Evolutionary conservation across 2,797 vertebrate species (phyloP).

Genomic region (Anguilla pacifica): DNA sequence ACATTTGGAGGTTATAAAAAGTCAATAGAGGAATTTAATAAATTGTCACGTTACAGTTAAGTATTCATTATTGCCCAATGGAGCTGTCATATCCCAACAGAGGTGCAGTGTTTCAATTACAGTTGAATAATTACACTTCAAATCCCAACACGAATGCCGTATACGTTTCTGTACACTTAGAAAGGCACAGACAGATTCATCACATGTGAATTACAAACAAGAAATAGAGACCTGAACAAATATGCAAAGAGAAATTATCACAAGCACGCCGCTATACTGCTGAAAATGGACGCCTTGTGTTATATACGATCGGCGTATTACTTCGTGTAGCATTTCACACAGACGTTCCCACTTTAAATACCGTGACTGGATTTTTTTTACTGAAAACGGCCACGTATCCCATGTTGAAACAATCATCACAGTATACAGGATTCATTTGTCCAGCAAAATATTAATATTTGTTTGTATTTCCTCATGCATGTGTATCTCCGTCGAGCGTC

Average conservation of each 20-base stretch:
- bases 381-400: background rate
- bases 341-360: background rate
- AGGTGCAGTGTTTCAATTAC: conserved; percentile 1
- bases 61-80: background rate
- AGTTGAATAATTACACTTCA: conserved; percentile 9
- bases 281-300: conserved; percentile 24
- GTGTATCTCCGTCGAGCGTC: background rate
- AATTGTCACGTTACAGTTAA: background rate
- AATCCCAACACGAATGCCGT: background rate
- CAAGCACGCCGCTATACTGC: background rate
- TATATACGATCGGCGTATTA: conserved; percentile 2
- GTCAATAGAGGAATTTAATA: background rate
- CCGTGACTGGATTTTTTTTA: background rate
- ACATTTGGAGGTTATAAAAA: background rate
- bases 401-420: background rate
- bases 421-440: background rate
- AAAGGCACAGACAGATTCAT: background rate
- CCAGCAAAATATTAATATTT: background rate
- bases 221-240: background rate
- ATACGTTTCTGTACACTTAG: background rate
- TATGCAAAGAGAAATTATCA: background rate
- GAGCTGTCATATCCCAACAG: background rate
- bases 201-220: background rate
- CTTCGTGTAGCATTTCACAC: conserved; percentile 1
- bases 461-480: background rate